Evolutionary conservation across 2,888 invertebrate genomes (phyloP).

Genomic region (Tubiluchus corallicola): DNA sequence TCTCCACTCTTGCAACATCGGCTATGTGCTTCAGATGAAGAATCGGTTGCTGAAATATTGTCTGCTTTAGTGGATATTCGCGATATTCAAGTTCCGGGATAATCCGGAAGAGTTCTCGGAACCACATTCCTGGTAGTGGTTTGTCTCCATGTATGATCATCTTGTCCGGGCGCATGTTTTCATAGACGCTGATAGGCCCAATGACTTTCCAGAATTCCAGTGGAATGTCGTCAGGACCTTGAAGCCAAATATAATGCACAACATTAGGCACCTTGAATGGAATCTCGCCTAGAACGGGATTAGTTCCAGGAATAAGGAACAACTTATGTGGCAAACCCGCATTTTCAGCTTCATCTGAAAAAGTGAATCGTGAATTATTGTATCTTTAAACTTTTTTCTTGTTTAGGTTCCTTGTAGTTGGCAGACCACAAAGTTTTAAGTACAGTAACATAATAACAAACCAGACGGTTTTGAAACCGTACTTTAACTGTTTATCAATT

Average conservation of each 20-base stretch:
- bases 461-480: too few relatives aligned
- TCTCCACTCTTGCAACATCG: conserved; percentile 14
- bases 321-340: too few relatives aligned
- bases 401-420: too few relatives aligned
- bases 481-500: too few relatives aligned
- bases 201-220: not conserved
- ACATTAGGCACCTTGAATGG: not conserved
- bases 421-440: too few relatives aligned
- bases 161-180: not conserved
- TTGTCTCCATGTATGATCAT: not conserved
- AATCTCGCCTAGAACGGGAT: too few relatives aligned
- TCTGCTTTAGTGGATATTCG: not conserved
- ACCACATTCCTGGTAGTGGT: not conserved
- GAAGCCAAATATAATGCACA: not conserved
- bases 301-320: too few relatives aligned
- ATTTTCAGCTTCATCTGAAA: too few relatives aligned
- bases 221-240: not conserved
- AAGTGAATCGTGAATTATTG: too few relatives aligned
- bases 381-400: too few relatives aligned
- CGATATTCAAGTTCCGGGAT: not conserved
- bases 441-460: too few relatives aligned
- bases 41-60: not conserved
- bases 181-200: not conserved
- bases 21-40: not conserved
- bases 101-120: not conserved